Conservation (phyloP, 23 tunicate genomes). For the Styela plicata region DNA sequence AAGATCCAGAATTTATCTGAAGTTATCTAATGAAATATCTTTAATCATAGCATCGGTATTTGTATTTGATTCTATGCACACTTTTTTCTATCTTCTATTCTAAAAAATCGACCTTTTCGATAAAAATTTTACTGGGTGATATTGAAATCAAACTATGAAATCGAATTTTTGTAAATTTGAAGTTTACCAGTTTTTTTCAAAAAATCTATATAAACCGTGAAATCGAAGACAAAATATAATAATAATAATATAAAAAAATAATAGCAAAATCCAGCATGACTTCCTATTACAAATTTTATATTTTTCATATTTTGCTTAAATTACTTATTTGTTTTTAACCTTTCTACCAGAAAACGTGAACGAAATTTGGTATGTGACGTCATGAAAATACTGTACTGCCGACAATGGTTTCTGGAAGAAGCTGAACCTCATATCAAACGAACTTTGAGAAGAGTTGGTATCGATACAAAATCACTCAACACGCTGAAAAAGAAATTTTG, state of each 20-base stretch:
- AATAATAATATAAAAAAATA: no score
- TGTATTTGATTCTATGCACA: no score
- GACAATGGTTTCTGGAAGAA: slow-evolving; percentile 94
- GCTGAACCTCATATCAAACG: slow-evolving; percentile 84
- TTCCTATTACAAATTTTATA: background rate
- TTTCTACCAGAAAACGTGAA: slow-evolving; percentile 71
- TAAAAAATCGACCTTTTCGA: no score
- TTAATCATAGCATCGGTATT: no score
- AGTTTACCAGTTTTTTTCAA: no score
- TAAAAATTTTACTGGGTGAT: no score
- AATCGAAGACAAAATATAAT: no score
- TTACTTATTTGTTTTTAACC: background rate
- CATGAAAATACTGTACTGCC: slow-evolving; percentile 95
- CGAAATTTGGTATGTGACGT: slow-evolving; percentile 87
- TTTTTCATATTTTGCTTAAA: background rate
- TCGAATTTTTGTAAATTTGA: no score
- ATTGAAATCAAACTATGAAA: no score
- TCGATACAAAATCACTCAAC: slow-evolving; percentile 56
- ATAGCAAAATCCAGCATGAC: no score
- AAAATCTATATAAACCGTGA: no score
- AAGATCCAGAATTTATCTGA: background rate
- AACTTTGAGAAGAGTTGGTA: slow-evolving; percentile 83
- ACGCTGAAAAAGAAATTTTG: slow-evolving; percentile 36
- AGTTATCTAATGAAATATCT: background rate
- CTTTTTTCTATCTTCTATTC: no score